Conservation (phyloP, 2,113 vertebrate genomes). For the Danionella cerebrum region DNA sequence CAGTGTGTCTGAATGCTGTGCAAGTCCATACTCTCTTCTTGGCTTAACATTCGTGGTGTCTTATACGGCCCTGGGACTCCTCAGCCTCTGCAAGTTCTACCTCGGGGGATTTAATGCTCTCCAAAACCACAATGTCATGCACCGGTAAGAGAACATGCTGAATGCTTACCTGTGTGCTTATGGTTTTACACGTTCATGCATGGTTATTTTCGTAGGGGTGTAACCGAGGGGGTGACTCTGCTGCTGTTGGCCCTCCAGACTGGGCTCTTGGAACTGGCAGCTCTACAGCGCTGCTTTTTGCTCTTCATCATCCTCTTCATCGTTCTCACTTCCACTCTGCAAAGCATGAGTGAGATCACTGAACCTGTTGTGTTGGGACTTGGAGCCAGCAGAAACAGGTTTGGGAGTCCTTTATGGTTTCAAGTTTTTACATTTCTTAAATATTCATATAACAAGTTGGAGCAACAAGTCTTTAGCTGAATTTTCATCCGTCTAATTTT, state of each 20-base stretch:
- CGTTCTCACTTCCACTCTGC: constrained; percentile 77
- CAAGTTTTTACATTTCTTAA: too few species aligned
- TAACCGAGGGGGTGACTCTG: constrained; percentile 76
- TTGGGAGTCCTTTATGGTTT: neutral
- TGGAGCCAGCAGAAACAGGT: constrained; percentile 78
- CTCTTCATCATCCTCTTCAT: constrained; percentile 89
- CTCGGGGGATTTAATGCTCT: constrained; percentile 68
- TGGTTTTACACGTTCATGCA: neutral
- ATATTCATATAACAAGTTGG: too few species aligned
- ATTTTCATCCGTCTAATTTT: too few species aligned
- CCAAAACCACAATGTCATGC: constrained; percentile 77
- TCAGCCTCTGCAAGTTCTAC: constrained; percentile 79
- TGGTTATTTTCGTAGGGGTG: constrained; percentile 60
- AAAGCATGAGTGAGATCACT: constrained; percentile 81
- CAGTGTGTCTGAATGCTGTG: constrained; percentile 78
- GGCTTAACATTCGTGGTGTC: constrained; percentile 80
- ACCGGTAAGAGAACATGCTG: constrained; percentile 63
- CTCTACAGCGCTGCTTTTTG: constrained; percentile 79
- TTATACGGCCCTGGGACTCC: constrained; percentile 72
- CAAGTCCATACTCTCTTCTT: constrained; percentile 74
- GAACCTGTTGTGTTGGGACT: constrained; percentile 75
- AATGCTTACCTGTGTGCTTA: neutral
- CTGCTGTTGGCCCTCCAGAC: constrained; percentile 81
- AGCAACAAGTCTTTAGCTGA: too few species aligned
- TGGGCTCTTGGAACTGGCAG: constrained; percentile 74